Percentiles rank a stretch among this genome's conserved stretches.
Evolutionary conservation across 30 jellyfish, hydroid and myxozoan species (phyloP).

Genomic region (Phacellophora camtschatica): DNA sequence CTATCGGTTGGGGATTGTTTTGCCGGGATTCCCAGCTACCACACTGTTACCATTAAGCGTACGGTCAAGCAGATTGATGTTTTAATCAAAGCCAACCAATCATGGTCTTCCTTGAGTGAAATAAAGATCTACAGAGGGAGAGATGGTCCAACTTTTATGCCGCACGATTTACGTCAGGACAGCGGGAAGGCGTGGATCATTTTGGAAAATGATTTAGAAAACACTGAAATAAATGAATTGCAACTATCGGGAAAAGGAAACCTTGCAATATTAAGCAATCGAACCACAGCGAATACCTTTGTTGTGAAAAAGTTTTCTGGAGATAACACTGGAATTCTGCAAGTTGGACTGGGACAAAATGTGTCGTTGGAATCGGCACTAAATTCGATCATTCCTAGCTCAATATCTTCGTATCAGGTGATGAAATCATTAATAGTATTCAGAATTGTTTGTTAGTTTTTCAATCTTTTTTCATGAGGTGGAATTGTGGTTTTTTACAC

Average conservation of each 20-base stretch:
- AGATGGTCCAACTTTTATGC: constrained; percentile 24
- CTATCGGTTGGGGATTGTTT: constrained; percentile 44
- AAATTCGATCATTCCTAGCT: constrained; percentile 35
- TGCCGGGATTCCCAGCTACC: not conserved
- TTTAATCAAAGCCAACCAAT: not conserved
- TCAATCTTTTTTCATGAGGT: no score
- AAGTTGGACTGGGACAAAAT: constrained; percentile 25
- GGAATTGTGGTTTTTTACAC: no score
- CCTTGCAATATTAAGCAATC: constrained; percentile 21
- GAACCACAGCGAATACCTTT: not conserved
- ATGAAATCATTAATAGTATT: no score
- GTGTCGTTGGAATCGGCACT: constrained; percentile 28
- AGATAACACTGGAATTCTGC: constrained; percentile 52
- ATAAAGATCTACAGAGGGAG: constrained; percentile 28
- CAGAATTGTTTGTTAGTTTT: no score
- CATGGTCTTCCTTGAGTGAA: constrained; percentile 49
- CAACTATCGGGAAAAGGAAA: constrained; percentile 36
- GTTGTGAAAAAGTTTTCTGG: constrained; percentile 23
- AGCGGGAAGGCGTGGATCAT: constrained; percentile 55
- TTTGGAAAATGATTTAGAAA: constrained; percentile 2
- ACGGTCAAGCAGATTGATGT: constrained; percentile 2
- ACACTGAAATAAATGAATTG: not conserved
- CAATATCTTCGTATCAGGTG: constrained; percentile 43
- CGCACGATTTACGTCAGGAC: constrained; percentile 26
- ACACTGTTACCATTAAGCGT: not conserved